A percentile compares a stretch with the other conserved stretches of the same genome.
phyloP scores from a whole-genome alignment of 1,140 invertebrate species.

The Lutraria rhynchaena region DNA sequence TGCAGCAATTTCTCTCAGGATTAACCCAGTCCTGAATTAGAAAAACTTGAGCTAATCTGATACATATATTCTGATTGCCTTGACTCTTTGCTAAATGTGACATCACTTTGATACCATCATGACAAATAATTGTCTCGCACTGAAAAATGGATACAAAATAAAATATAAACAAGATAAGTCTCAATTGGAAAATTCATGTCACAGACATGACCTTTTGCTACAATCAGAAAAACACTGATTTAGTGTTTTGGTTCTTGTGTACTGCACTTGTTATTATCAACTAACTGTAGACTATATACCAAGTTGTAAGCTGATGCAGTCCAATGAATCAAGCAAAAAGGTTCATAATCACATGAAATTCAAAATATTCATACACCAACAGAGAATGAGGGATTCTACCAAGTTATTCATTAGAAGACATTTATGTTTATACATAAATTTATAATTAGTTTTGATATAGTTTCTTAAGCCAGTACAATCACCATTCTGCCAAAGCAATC shows the following conservation, averaged over 20 bases:
- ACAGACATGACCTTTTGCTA: background rate
- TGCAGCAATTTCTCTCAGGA: slow-evolving; percentile 63
- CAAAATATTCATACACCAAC: too few species aligned
- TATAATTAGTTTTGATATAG: too few species aligned
- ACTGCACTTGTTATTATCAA: too few species aligned
- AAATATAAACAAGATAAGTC: background rate
- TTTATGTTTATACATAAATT: too few species aligned
- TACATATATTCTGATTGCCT: slow-evolving; percentile 66
- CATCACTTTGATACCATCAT: slow-evolving; percentile 68
- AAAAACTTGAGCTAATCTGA: slow-evolving; percentile 72
- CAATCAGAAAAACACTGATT: background rate
- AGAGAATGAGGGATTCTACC: too few species aligned
- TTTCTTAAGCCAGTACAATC: too few species aligned
- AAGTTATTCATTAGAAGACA: too few species aligned
- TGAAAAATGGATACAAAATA: slow-evolving; percentile 41
- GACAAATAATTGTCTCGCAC: slow-evolving; percentile 67
- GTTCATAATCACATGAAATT: too few species aligned
- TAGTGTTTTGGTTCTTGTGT: background rate
- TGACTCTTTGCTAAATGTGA: slow-evolving; percentile 59
- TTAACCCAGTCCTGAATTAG: slow-evolving; percentile 75
- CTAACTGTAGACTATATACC: too few species aligned
- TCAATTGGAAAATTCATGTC: background rate
- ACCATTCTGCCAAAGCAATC: too few species aligned
- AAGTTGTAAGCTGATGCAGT: too few species aligned
- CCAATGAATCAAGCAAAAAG: too few species aligned